phyloP scores from a whole-genome alignment of 2,113 vertebrate genomes.

The Chaenogobius annularis region DNA sequence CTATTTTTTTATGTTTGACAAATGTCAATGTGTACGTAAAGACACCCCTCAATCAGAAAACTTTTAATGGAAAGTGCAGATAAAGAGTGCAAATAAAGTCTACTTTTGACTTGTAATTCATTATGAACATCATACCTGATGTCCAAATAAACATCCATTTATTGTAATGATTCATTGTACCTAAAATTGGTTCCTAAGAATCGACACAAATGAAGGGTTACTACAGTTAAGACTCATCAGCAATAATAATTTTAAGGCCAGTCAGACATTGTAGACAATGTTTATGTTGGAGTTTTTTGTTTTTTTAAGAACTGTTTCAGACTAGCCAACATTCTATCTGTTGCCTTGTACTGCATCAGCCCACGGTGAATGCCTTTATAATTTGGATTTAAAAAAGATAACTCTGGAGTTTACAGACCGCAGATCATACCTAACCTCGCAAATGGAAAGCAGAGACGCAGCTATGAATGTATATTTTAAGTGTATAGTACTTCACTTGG shows the following conservation, averaged over 20 bases:
- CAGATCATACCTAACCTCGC: neutral
- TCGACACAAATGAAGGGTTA: neutral
- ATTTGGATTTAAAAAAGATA: neutral
- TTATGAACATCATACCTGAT: neutral
- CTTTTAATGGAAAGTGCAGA: conserved; percentile 5
- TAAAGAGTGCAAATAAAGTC: conserved; percentile 7
- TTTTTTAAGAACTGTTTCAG: neutral
- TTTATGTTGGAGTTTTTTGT: neutral
- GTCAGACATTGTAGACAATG: neutral
- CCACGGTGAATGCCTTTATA: neutral
- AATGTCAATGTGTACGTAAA: conserved; percentile 77
- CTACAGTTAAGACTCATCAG: neutral
- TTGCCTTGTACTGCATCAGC: conserved; percentile 5
- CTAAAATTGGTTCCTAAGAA: neutral
- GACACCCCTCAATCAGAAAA: conserved; percentile 1
- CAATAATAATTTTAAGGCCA: neutral
- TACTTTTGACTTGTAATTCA: conserved; percentile 1
- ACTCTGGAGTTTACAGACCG: neutral
- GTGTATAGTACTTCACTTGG: neutral
- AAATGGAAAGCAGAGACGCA: conserved; percentile 3
- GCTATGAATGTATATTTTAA: conserved; percentile 12
- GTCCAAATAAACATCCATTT: conserved; percentile 6
- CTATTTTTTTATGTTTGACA: conserved; percentile 51
- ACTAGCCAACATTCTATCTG: neutral
- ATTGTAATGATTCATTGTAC: neutral